phyloP scores from a whole-genome alignment of 1,140 invertebrate genomes.

The Pygmarrhopalites habei region DNA sequence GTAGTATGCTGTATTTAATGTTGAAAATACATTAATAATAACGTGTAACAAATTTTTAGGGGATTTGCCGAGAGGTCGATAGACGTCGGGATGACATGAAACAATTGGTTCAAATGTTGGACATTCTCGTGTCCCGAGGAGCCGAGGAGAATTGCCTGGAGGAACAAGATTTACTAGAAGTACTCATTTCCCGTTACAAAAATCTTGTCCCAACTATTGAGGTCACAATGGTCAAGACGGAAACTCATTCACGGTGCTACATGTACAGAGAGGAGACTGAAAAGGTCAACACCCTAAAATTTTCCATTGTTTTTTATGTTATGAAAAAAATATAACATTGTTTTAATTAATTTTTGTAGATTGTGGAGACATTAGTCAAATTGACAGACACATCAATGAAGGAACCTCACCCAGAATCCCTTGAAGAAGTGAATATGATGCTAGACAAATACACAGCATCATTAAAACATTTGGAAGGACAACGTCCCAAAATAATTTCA shows the following conservation, averaged over 20 bases:
- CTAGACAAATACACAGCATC: conserved; percentile 71
- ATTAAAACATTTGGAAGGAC: conserved; percentile 73
- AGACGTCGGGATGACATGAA: conserved; percentile 85
- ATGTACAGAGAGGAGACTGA: conserved; percentile 79
- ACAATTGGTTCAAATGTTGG: conserved; percentile 83
- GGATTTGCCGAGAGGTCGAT: conserved; percentile 81
- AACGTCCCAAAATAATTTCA: conserved; percentile 75
- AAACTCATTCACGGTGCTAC: conserved; percentile 85
- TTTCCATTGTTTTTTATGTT: too few relatives aligned
- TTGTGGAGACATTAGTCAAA: conserved; percentile 58
- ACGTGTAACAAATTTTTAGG: conserved; percentile 52
- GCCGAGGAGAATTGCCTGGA: conserved; percentile 65
- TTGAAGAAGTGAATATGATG: conserved; percentile 65
- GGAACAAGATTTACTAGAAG: conserved; percentile 74
- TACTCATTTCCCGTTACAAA: conserved; percentile 76
- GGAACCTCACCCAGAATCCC: conserved; percentile 58
- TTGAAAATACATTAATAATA: too few relatives aligned
- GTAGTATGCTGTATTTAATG: too few relatives aligned
- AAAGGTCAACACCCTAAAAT: too few relatives aligned
- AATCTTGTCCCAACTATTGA: conserved; percentile 85
- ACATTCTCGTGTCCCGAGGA: conserved; percentile 72
- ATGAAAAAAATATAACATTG: neutral
- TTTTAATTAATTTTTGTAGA: conserved; percentile 13
- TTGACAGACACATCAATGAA: conserved; percentile 60
- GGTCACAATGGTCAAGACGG: conserved; percentile 82